Base-by-base conservation (phyloP, 2,797 vertebrate species). In the Acrossocheilus fasciatus region DNA sequence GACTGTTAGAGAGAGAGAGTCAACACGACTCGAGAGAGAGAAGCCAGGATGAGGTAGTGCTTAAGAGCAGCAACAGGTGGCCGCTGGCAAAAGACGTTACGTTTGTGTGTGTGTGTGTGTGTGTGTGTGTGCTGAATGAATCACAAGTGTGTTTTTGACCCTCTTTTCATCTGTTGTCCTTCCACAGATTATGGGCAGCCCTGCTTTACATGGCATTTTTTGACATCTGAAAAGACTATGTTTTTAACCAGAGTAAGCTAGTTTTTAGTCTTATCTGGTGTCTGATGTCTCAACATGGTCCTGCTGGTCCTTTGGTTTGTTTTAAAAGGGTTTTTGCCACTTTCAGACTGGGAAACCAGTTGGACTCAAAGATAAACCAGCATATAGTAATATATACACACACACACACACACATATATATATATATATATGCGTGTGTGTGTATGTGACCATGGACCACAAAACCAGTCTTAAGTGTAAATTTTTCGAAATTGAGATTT, bases 21-120 rank as follows among this genome's bases (percentile, higher is more conserved):
- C 66, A 54, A 69, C 80, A 82, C 12, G 8, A 85, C 30, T 36
- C n/a, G n/a, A 85, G 47, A 85, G 34, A 45, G 66, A 39, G 79
- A 81, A 81, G 69, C 78, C 85, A 86, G 69, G 85, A 74, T 86
- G 85, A 85, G 84, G 66, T 68, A 47, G 52, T 62, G 85, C 86
- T 88, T 83, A 81, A 89, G 81, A 90, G 36, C 84, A 89, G 66
- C 86, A 89, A 88, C 72, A 73, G 84, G 79, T 85, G 59, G 76
- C 68, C 75, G 9, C 52, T 83, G 76, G 41, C 50, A 66, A 73
- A 50, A 76, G 74, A 34, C 30, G 41, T 78, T 23, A n/a, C 10
- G 0, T 41, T 57, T 52, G 82, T 54, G 2, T 81, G 70, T 85
- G 47, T 70, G 64, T 81, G 70, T 85, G 47, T 82, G 47, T 47